Conservation (phyloP, 2,888 invertebrate genomes). For the Orchesella flavescens region DNA sequence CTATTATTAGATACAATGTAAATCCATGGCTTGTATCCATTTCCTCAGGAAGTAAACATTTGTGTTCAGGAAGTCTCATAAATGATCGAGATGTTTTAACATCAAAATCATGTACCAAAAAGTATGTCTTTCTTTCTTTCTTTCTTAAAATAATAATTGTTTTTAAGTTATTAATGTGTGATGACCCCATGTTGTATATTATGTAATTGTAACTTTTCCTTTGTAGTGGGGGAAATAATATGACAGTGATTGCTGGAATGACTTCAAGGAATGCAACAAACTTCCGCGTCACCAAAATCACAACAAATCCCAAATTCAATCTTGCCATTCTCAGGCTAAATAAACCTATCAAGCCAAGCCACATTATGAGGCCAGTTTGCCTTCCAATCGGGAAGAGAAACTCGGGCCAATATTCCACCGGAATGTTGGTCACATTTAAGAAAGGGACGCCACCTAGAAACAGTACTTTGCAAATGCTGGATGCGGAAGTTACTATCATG, state of each 20-base stretch:
- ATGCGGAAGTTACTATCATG: constrained; percentile 60
- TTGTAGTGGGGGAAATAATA: constrained; percentile 4
- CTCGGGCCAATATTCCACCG: constrained; percentile 27
- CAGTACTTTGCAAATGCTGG: constrained; percentile 48
- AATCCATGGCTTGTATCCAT: constrained; percentile 65
- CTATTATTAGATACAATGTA: constrained; percentile 46
- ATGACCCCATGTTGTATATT: no score
- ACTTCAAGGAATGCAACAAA: constrained; percentile 16
- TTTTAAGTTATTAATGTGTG: no score
- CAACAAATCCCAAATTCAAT: constrained; percentile 31
- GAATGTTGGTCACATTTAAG: constrained; percentile 51
- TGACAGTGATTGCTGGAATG: constrained; percentile 49
- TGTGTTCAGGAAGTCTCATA: constrained; percentile 62
- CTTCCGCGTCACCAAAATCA: constrained; percentile 44
- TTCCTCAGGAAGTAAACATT: constrained; percentile 32
- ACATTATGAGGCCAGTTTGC: constrained; percentile 62
- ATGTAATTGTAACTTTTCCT: not conserved
- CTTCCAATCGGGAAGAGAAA: constrained; percentile 52
- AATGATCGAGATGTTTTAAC: constrained; percentile 61
- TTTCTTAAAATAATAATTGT: not conserved
- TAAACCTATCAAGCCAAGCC: constrained; percentile 39
- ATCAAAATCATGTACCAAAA: constrained; percentile 47
- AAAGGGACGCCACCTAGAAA: not conserved
- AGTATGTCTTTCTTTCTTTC: not conserved
- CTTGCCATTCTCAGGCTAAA: constrained; percentile 54